These are phyloP conservation scores for Laticauda colubrina DNA, from an alignment of 2,113 vertebrate genomes.

Conservation along the genomic window DNA sequence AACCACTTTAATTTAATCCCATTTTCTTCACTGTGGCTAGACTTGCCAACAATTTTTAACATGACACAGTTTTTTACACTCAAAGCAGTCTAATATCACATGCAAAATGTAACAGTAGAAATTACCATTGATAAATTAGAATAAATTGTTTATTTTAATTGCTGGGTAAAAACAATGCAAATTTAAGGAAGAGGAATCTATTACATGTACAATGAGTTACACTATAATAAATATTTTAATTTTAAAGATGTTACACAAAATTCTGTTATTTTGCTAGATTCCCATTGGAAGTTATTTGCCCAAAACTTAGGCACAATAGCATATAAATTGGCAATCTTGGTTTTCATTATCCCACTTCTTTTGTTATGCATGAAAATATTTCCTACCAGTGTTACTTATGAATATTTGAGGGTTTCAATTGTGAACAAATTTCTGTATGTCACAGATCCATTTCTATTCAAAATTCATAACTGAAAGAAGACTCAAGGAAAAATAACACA, in stretches of 20 bases:
- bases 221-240: neutral
- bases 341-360: neutral
- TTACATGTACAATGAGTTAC: neutral
- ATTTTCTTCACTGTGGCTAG: neutral
- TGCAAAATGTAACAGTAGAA: neutral
- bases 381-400: neutral
- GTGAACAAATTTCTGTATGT: neutral
- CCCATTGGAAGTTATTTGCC: neutral
- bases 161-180: neutral
- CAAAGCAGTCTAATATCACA: neutral
- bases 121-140: neutral
- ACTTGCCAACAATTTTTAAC: neutral
- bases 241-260: neutral
- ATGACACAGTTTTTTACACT: neutral
- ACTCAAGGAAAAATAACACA: conserved; percentile 23
- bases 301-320: neutral
- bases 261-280: neutral
- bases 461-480: neutral
- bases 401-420: neutral
- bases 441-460: neutral
- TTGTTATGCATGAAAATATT: neutral
- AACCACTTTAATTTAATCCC: conserved; percentile 17
- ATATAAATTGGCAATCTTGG: neutral
- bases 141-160: neutral
- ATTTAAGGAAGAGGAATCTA: neutral